Base-by-base conservation (phyloP, 92 coral and sea anemone genomes). In the Porites divaricata region DNA sequence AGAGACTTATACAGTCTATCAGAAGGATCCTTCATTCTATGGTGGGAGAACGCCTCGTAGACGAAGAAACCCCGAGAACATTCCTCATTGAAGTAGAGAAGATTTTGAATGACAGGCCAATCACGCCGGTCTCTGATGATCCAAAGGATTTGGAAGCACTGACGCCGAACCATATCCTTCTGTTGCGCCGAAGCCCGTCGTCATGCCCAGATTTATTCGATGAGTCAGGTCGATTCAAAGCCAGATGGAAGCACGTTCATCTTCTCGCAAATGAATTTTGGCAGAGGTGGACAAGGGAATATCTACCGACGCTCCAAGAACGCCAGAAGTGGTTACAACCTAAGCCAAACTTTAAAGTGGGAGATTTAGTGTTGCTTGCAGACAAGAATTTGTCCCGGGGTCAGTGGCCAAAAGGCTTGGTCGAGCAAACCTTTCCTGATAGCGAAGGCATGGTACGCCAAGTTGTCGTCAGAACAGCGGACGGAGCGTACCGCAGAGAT, bases 121-220 rank as follows among this genome's bases (percentile, higher is more conserved):
- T 92, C 14, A 92, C 93, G 6, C 81, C 86, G 6, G 92, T 85
- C 57, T 89, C 90, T 14, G 81, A 64, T 62, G 93, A 89, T 86
- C 35, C 35, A 28, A 28, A 28, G 35, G 35, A 28, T 28, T 28
- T 89, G 9, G 88, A 92, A 20, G 93, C 95, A 1, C 90, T 89
- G 24, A 92, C 93, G 2, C 95, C 93, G 2, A 89, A 83, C 84
- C 92, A 90, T 23, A 83, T 90, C 49, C 86, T 87, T 58, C 66
- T 89, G 8, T 81, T 88, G 8, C 83, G 88, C n/a, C 81, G 69
- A 62, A 85, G 83, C n/a, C 83, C 89, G 57, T 79, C 79, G 25
- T 17, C 64, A 23, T 79, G 84, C 2, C 87, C 87, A 21, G 90
- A 85, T 51, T 75, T 80, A 41, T 72, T 87, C 14, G 74, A 72